Percentiles rank a stretch among this genome's conserved stretches.
Evolutionary conservation across 2,113 vertebrate genomes (phyloP).

Genomic region (Lophius piscatorius): DNA sequence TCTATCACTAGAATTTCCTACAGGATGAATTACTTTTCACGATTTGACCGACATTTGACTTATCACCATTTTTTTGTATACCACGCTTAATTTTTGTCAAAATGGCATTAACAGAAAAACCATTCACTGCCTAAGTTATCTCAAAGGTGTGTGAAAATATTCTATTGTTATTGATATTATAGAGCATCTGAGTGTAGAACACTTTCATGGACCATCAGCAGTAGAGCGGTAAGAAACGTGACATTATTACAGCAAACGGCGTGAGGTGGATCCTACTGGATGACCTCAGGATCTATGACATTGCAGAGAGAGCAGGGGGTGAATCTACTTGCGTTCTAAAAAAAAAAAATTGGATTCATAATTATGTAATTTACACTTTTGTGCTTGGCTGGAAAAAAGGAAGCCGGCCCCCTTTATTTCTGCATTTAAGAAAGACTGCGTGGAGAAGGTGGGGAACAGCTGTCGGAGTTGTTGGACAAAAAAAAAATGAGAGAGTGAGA

Average conservation of each 20-base stretch:
- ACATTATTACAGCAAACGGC: constrained; percentile 33
- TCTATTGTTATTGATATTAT: too few species aligned
- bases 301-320: background rate
- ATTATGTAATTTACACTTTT: background rate
- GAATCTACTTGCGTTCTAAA: background rate
- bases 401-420: background rate
- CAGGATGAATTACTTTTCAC: too few species aligned
- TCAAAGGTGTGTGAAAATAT: too few species aligned
- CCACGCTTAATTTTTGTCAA: too few species aligned
- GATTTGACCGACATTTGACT: too few species aligned
- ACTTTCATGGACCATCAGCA: constrained; percentile 1
- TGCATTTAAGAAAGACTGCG: constrained; percentile 1
- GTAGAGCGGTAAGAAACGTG: constrained; percentile 26
- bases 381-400: background rate
- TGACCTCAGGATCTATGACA: constrained; percentile 12
- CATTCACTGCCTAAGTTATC: too few species aligned
- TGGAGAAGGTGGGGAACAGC: background rate
- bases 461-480: constrained; percentile 15
- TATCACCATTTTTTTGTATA: too few species aligned
- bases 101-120: too few species aligned
- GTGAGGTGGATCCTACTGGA: constrained; percentile 8
- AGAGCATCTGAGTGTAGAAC: background rate
- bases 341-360: background rate
- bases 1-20: too few species aligned
- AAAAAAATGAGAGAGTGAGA: background rate